Evolutionary conservation across 2,797 vertebrate genomes (phyloP).

Genomic region (Gobionotothen gibberifrons): DNA sequence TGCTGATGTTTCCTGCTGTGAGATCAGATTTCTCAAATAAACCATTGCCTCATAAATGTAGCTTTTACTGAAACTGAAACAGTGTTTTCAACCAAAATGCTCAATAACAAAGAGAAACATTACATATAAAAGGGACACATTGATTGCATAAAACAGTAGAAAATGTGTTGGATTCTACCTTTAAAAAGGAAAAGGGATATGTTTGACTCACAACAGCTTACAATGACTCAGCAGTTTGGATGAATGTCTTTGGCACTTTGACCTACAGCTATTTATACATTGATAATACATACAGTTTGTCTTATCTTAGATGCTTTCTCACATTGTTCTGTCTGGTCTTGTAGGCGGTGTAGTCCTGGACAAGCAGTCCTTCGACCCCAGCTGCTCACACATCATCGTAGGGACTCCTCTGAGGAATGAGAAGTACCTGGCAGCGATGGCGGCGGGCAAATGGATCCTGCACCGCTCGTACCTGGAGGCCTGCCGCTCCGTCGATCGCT

Average conservation of each 20-base stretch:
- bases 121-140: neutral
- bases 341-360: constrained; percentile 92
- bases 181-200: neutral
- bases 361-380: constrained; percentile 95
- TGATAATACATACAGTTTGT: neutral
- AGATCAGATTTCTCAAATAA: constrained; percentile 4
- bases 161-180: neutral
- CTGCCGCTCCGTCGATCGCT: constrained; percentile 86
- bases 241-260: neutral
- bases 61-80: neutral
- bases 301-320: neutral
- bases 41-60: neutral
- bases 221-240: neutral
- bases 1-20: constrained; percentile 24
- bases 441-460: constrained; percentile 97
- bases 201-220: neutral
- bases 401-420: constrained; percentile 96
- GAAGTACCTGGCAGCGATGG: constrained; percentile 96
- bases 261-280: neutral
- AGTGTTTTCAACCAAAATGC: neutral
- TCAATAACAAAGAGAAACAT: neutral
- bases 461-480: constrained; percentile 97
- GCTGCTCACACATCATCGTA: constrained; percentile 95
- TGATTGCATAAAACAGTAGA: neutral
- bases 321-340: neutral